These are phyloP conservation scores for Diadophis punctatus DNA, from an alignment of 2,113 vertebrate species.

Conservation along the genomic window DNA sequence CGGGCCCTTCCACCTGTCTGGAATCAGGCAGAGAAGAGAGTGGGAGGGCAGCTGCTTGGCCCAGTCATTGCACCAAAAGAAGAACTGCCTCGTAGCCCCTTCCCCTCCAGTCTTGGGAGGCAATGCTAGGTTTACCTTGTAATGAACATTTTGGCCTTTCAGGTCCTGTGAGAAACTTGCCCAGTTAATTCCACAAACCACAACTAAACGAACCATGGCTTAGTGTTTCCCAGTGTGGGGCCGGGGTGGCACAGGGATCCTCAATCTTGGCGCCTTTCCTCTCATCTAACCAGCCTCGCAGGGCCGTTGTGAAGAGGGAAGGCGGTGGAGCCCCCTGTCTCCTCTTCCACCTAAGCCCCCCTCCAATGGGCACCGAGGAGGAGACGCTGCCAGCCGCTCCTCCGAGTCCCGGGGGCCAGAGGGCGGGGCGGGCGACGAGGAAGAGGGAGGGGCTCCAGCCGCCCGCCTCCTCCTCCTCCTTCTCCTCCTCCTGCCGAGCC, in stretches of 20 bases:
- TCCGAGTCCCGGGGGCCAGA: background rate
- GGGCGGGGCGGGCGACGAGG: background rate
- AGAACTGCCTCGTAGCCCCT: too few species aligned
- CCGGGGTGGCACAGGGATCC: too few species aligned
- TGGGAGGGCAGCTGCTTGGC: too few species aligned
- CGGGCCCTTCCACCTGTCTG: too few species aligned
- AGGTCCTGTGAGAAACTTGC: background rate
- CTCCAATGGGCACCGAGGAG: background rate
- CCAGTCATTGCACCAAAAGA: too few species aligned
- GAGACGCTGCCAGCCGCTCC: background rate
- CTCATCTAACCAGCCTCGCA: background rate
- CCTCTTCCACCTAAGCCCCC: background rate
- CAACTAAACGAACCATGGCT: background rate
- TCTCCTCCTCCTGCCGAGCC: background rate
- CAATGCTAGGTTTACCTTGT: background rate
- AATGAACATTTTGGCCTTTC: background rate
- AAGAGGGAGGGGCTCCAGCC: background rate
- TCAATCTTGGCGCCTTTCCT: background rate
- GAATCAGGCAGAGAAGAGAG: too few species aligned
- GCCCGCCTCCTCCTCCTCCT: background rate
- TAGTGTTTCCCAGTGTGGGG: background rate
- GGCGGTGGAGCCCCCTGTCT: background rate
- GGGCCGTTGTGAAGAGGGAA: background rate
- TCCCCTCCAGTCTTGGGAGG: background rate
- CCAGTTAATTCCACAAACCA: background rate